Percentiles rank a stretch among this genome's conserved stretches.
Conservation (phyloP, 2,888 invertebrate species). For the Leptura quadrifasciata region DNA sequence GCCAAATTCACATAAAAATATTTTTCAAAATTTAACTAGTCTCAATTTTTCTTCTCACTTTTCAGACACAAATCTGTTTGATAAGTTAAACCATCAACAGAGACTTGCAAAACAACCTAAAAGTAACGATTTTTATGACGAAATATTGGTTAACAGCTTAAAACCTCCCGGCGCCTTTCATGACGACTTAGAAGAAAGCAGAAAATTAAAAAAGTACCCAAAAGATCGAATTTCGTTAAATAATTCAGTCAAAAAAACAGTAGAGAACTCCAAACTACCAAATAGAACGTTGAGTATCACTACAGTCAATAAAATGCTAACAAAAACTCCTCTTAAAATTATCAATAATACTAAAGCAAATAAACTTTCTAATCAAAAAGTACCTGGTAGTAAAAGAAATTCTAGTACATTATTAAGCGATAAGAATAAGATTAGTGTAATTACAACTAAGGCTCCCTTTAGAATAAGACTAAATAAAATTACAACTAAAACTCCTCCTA, state of each 20-base stretch:
- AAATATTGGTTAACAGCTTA: constrained; percentile 35
- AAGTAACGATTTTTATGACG: constrained; percentile 40
- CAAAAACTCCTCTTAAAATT: not conserved
- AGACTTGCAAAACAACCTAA: constrained; percentile 38
- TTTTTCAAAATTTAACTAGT: constrained; percentile 16
- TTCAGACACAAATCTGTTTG: constrained; percentile 39
- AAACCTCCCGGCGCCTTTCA: not conserved
- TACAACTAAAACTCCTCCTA: constrained; percentile 13
- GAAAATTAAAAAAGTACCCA: constrained; percentile 14
- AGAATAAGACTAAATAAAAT: constrained; percentile 37
- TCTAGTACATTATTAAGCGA: constrained; percentile 34
- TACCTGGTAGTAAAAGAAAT: constrained; percentile 29
- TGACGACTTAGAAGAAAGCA: not conserved
- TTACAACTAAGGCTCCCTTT: constrained; percentile 44
- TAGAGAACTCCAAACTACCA: not conserved
- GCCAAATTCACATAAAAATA: constrained; percentile 26
- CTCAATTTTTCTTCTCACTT: constrained; percentile 44
- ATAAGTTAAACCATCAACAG: not conserved
- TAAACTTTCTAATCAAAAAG: not conserved
- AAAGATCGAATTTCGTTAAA: not conserved
- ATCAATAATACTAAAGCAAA: not conserved
- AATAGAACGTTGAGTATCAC: constrained; percentile 20
- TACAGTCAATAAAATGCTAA: not conserved
- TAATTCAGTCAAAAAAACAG: not conserved
- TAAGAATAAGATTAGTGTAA: constrained; percentile 41